These are phyloP conservation scores for Cynocephalus volans DNA, from an alignment of 2,113 vertebrate species.

Conservation along the genomic window DNA sequence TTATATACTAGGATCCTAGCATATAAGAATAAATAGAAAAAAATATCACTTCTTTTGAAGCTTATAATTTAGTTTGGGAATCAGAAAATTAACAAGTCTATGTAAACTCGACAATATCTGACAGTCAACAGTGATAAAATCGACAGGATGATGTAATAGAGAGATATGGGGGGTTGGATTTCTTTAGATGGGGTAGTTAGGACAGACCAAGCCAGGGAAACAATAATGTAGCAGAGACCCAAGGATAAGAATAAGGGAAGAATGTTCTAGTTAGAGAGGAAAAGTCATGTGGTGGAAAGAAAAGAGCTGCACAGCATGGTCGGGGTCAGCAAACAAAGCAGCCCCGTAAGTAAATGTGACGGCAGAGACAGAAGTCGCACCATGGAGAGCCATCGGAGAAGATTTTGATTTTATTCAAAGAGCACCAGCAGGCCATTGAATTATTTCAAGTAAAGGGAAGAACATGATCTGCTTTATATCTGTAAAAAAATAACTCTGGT, in stretches of 20 bases:
- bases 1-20: neutral
- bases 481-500: neutral
- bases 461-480: neutral
- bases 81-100: neutral
- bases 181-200: neutral
- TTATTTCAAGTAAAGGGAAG: neutral
- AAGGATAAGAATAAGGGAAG: neutral
- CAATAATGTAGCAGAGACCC: neutral
- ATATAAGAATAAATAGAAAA: neutral
- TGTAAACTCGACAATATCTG: neutral
- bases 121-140: no score
- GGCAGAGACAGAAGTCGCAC: neutral
- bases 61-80: neutral
- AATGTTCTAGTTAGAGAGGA: neutral
- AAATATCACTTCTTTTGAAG: neutral
- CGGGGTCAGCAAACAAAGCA: neutral
- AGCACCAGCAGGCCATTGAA: neutral
- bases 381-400: fast-evolving
- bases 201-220: neutral
- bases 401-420: neutral
- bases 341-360: neutral
- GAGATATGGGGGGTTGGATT: neutral
- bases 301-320: neutral
- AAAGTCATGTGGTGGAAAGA: neutral
- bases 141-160: neutral